phyloP scores from a whole-genome alignment of 2,888 invertebrate genomes.

The Lobophora halterata region DNA sequence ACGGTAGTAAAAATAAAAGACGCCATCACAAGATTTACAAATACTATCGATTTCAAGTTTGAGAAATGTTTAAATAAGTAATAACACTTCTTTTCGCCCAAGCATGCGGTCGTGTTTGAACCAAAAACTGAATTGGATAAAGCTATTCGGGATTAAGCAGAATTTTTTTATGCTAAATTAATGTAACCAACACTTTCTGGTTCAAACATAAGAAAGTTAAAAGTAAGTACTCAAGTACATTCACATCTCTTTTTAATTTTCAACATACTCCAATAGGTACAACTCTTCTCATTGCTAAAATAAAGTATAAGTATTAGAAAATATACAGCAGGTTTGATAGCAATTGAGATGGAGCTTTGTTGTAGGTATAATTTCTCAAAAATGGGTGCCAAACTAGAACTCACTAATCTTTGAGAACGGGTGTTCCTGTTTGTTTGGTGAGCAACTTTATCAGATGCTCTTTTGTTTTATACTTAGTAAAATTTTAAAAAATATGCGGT shows the following conservation, averaged over 20 bases:
- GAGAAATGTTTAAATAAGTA: conserved; percentile 33
- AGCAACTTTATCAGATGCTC: no score
- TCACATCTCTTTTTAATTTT: conserved; percentile 40
- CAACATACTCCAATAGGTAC: no score
- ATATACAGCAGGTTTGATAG: no score
- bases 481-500: no score
- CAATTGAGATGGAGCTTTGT: no score
- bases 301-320: no score
- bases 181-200: conserved; percentile 48
- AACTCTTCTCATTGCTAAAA: no score
- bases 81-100: conserved; percentile 76
- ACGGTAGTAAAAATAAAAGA: conserved; percentile 60
- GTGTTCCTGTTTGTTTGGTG: no score
- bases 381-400: no score
- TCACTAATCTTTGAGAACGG: no score
- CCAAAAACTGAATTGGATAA: conserved; percentile 42
- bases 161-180: neutral
- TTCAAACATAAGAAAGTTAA: conserved; percentile 54
- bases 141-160: neutral
- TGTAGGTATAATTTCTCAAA: no score
- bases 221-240: conserved; percentile 51
- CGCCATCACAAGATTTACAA: conserved; percentile 68
- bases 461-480: no score
- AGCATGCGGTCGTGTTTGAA: conserved; percentile 73
- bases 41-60: conserved; percentile 37